These are phyloP conservation scores for Drosophila subsilvestris DNA, from an alignment of 2,888 invertebrate genomes.

Conservation along the genomic window DNA sequence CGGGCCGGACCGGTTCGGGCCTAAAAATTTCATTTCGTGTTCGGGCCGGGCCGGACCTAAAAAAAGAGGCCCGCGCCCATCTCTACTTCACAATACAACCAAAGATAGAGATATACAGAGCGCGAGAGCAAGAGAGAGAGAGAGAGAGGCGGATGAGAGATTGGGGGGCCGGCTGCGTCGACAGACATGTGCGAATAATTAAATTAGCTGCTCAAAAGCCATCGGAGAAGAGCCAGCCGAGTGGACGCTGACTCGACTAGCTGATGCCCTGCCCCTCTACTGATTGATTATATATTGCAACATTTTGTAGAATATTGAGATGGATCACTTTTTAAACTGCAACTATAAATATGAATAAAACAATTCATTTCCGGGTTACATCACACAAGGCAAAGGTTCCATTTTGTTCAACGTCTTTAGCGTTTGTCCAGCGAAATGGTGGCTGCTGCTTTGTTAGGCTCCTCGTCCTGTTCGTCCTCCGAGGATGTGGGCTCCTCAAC, in stretches of 20 bases:
- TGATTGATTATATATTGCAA: too few relatives aligned
- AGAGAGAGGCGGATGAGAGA: slow-evolving; percentile 5
- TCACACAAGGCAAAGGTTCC: background rate
- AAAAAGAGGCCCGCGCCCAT: too few relatives aligned
- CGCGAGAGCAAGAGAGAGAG: slow-evolving; percentile 6
- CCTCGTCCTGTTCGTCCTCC: slow-evolving; percentile 42
- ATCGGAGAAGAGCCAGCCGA: slow-evolving; percentile 19
- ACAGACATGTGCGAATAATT: slow-evolving; percentile 61
- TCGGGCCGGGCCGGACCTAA: too few relatives aligned
- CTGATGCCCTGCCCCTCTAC: slow-evolving; percentile 16
- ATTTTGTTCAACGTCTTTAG: too few relatives aligned
- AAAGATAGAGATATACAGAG: slow-evolving; percentile 3
- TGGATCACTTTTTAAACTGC: slow-evolving; percentile 9
- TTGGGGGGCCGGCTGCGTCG: slow-evolving; percentile 3
- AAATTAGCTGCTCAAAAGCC: slow-evolving; percentile 49
- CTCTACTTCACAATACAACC: too few relatives aligned
- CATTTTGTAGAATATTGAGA: background rate
- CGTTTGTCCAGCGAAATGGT: background rate
- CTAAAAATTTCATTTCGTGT: too few relatives aligned
- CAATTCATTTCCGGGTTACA: slow-evolving; percentile 6
- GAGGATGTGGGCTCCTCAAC: slow-evolving; percentile 80
- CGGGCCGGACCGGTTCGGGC: too few relatives aligned
- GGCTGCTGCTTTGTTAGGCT: background rate
- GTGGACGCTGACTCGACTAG: slow-evolving; percentile 18
- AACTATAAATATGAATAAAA: slow-evolving; percentile 17